Percentiles rank a stretch among this genome's conserved stretches.
These are phyloP conservation scores for Fopius arisanus DNA, from an alignment of 1,140 invertebrate species.

Conservation along the genomic window DNA sequence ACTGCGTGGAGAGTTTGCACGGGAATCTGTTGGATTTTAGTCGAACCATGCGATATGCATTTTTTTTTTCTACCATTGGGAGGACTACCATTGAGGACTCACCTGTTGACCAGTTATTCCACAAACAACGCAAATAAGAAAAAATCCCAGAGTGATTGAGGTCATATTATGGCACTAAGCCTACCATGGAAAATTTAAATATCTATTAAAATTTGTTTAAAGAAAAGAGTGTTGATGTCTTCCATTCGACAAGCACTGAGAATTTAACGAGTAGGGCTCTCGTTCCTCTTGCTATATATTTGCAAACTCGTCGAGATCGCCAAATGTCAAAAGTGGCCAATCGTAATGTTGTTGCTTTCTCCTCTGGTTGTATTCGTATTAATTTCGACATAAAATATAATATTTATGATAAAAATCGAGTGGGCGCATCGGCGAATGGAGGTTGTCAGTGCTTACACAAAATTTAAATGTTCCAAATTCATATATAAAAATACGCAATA, in stretches of 20 bases:
- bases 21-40: slow-evolving; percentile 23
- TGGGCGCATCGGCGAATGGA: not conserved
- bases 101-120: not conserved
- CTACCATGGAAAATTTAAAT: not conserved
- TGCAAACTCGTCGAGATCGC: not conserved
- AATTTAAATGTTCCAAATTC: not conserved
- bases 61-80: not conserved
- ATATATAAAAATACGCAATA: not conserved
- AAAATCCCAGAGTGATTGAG: not conserved
- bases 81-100: not conserved
- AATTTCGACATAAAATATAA: not conserved
- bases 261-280: not conserved
- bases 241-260: not conserved
- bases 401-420: not conserved
- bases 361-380: not conserved
- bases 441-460: slow-evolving; percentile 13
- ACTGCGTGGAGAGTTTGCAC: slow-evolving; percentile 26
- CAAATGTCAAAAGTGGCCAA: slow-evolving; percentile 14
- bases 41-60: too few relatives aligned
- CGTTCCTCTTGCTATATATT: not conserved
- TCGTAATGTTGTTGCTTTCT: slow-evolving; percentile 12
- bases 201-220: not conserved
- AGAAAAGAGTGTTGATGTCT: not conserved
- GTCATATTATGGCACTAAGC: not conserved
- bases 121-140: not conserved